These are phyloP conservation scores for Druceiella hillmani DNA, from an alignment of 2,888 invertebrate species.

Conservation along the genomic window DNA sequence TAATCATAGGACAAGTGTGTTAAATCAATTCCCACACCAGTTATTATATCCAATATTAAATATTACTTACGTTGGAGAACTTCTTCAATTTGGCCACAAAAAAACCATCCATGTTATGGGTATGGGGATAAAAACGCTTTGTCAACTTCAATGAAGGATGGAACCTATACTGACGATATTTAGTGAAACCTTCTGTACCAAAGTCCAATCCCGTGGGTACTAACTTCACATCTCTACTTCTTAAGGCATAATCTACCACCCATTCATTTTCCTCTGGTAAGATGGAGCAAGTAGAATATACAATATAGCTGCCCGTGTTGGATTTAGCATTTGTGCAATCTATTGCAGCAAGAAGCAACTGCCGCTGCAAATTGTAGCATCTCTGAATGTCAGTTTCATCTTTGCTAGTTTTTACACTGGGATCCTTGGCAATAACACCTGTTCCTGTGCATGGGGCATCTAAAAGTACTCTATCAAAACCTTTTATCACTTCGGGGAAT, in stretches of 20 bases:
- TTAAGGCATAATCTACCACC: conserved; percentile 93
- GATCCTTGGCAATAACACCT: conserved; percentile 97
- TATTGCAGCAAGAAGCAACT: conserved; percentile 91
- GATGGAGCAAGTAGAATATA: conserved; percentile 98
- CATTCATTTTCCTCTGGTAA: conserved; percentile 98
- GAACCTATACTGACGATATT: conserved; percentile 79
- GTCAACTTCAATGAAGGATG: conserved; percentile 87
- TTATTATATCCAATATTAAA: conserved; percentile 10
- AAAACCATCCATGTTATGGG: conserved; percentile 99
- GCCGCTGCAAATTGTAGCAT: conserved; percentile 88
- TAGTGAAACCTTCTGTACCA: conserved; percentile 91
- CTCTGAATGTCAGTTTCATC: conserved; percentile 85
- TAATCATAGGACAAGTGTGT: no score
- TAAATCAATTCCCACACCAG: no score
- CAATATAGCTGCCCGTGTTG: conserved; percentile 87
- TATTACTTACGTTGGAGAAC: conserved; percentile 72
- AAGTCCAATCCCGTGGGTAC: conserved; percentile 92
- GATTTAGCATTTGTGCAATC: conserved; percentile 93
- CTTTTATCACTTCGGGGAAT: conserved; percentile 77
- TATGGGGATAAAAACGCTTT: conserved; percentile 93
- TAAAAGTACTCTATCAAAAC: conserved; percentile 91
- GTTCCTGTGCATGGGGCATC: conserved; percentile 99
- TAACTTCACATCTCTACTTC: conserved; percentile 88
- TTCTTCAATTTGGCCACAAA: conserved; percentile 98
- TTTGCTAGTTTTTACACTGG: conserved; percentile 90